Conservation (phyloP, 2,113 vertebrate species). For the Eretmochelys imbricata region DNA sequence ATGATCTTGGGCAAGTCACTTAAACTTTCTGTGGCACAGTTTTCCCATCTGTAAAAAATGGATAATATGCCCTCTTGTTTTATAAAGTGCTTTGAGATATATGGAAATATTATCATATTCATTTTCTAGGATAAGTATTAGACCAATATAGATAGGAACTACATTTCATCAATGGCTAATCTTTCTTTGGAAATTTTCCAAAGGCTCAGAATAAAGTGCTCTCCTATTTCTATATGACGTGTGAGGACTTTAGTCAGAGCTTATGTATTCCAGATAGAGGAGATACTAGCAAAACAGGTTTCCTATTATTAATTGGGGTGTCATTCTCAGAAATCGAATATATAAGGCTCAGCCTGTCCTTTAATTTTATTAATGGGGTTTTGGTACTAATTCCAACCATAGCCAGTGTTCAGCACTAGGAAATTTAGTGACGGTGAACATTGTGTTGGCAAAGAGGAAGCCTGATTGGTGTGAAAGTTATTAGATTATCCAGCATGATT, state of each 20-base stretch:
- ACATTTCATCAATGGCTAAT: not conserved
- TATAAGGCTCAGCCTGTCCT: not conserved
- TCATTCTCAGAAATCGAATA: constrained; percentile 46
- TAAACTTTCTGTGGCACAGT: not conserved
- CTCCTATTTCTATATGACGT: constrained; percentile 20
- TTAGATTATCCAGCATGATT: not conserved
- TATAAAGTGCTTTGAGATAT: not conserved
- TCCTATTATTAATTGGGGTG: constrained; percentile 57
- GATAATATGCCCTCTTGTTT: not conserved
- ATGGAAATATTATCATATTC: not conserved
- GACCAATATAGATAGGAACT: not conserved
- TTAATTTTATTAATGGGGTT: constrained; percentile 37
- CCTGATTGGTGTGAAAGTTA: not conserved
- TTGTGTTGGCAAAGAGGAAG: not conserved
- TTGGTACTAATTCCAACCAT: not conserved
- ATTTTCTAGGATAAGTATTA: not conserved
- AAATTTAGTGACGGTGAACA: constrained; percentile 19
- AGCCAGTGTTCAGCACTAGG: not conserved
- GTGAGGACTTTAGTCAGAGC: constrained; percentile 44
- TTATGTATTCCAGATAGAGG: constrained; percentile 63
- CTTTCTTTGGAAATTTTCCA: not conserved
- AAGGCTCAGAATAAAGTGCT: not conserved
- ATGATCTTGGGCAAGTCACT: not conserved
- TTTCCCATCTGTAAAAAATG: not conserved
- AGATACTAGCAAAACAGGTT: constrained; percentile 62